A percentile compares a stretch with the other conserved stretches of the same genome.
phyloP scores from a whole-genome alignment of 2,797 vertebrate genomes.

The Lerista edwardsae region DNA sequence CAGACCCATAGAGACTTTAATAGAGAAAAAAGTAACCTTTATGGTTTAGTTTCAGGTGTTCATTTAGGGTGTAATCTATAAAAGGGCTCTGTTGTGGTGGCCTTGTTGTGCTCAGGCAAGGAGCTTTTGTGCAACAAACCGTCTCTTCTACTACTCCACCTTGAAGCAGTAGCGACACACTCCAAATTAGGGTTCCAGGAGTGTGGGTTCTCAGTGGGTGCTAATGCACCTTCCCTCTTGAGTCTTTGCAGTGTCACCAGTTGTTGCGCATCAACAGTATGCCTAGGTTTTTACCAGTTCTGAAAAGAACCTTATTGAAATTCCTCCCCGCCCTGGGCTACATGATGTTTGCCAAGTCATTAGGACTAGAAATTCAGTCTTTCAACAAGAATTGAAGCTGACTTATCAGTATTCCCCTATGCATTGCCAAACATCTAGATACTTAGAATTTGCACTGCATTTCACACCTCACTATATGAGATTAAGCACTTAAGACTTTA shows the following conservation, averaged over 20 bases:
- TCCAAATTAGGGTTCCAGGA: too few relatives aligned
- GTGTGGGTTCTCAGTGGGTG: background rate
- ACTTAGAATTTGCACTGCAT: too few relatives aligned
- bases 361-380: too few relatives aligned
- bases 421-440: too few relatives aligned
- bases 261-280: background rate
- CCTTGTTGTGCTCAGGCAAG: background rate
- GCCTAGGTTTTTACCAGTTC: background rate
- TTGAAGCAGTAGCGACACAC: background rate
- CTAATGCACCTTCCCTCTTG: background rate
- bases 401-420: too few relatives aligned
- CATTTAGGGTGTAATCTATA: slow-evolving; percentile 18
- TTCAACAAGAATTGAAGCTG: too few relatives aligned
- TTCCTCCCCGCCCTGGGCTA: background rate
- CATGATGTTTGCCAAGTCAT: background rate
- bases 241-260: background rate
- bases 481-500: too few relatives aligned
- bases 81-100: slow-evolving; percentile 15
- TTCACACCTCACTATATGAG: too few relatives aligned
- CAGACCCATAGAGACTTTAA: slow-evolving; percentile 17
- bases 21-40: slow-evolving; percentile 33
- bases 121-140: background rate
- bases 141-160: background rate
- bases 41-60: slow-evolving; percentile 43
- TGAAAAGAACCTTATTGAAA: background rate